A percentile compares a stretch with the other conserved stretches of the same genome.
Evolutionary conservation across 1,140 invertebrate genomes (phyloP).

Genomic region (Cydia amplana): DNA sequence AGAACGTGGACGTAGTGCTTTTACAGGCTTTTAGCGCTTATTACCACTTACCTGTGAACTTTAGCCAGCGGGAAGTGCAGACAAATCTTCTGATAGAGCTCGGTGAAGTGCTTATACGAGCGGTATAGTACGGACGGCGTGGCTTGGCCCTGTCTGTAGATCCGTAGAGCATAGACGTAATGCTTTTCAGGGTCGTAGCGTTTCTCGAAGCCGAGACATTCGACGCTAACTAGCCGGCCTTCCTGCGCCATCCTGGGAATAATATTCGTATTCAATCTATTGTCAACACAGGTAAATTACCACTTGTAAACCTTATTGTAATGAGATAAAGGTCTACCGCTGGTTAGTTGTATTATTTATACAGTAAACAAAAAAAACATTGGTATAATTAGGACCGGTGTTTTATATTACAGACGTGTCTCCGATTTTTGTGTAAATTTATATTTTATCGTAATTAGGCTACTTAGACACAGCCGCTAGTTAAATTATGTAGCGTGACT

Average conservation of each 20-base stretch:
- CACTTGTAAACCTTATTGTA: too few relatives aligned
- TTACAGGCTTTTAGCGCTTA: conserved; percentile 70
- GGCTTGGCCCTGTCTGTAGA: conserved; percentile 90
- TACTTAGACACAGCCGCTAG: too few relatives aligned
- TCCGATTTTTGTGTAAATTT: too few relatives aligned
- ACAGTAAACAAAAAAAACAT: too few relatives aligned
- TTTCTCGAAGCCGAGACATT: conserved; percentile 95
- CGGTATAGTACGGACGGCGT: conserved; percentile 94
- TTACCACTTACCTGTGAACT: conserved; percentile 85
- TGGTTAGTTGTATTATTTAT: too few relatives aligned
- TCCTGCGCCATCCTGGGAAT: conserved; percentile 90
- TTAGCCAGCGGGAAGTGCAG: conserved; percentile 94
- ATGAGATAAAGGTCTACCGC: too few relatives aligned
- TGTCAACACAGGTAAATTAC: not conserved
- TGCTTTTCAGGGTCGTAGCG: conserved; percentile 98
- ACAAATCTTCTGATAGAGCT: conserved; percentile 97
- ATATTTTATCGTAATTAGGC: too few relatives aligned
- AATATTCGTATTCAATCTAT: conserved; percentile 7
- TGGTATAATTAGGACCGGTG: too few relatives aligned
- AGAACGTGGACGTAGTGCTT: conserved; percentile 99
- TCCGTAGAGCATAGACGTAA: conserved; percentile 96
- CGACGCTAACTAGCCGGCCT: conserved; percentile 91
- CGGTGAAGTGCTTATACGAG: conserved; percentile 97
- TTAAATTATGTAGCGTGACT: too few relatives aligned
- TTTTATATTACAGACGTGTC: too few relatives aligned